Evolutionary conservation across 1,140 invertebrate genomes (phyloP).

Genomic region (Psix sp.): DNA sequence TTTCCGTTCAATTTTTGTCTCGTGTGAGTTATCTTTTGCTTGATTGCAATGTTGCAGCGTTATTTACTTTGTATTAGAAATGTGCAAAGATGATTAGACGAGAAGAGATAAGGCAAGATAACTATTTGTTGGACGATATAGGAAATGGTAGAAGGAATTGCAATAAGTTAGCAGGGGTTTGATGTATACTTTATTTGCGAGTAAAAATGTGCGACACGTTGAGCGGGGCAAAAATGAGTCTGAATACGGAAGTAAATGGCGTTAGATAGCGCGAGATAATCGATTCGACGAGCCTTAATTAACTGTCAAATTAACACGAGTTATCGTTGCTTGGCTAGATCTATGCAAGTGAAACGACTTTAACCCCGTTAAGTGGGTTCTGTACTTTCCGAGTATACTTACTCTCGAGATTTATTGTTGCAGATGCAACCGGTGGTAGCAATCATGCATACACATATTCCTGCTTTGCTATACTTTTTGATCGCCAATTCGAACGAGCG

Average conservation of each 20-base stretch:
- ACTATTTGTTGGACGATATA: too few relatives aligned
- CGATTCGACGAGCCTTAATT: slow-evolving; percentile 68
- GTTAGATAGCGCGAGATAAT: slow-evolving; percentile 58
- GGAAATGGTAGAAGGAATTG: neutral
- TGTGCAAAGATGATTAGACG: too few relatives aligned
- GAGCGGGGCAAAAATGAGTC: slow-evolving; percentile 14
- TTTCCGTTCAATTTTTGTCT: too few relatives aligned
- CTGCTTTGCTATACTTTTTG: too few relatives aligned
- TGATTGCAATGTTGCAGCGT: too few relatives aligned
- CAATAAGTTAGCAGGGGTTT: neutral
- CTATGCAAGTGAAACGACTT: slow-evolving; percentile 59
- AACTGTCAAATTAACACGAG: slow-evolving; percentile 69
- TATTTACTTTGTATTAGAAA: too few relatives aligned
- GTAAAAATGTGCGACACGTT: slow-evolving; percentile 37
- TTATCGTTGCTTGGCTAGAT: slow-evolving; percentile 62
- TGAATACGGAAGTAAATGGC: slow-evolving; percentile 62
- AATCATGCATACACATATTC: slow-evolving; percentile 3
- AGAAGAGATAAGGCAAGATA: too few relatives aligned
- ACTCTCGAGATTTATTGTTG: slow-evolving; percentile 53
- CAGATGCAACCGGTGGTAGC: slow-evolving; percentile 37
- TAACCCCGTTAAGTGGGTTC: slow-evolving; percentile 58
- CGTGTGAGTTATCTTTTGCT: too few relatives aligned
- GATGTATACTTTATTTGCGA: slow-evolving; percentile 15
- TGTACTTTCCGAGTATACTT: slow-evolving; percentile 37
- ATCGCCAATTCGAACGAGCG: too few relatives aligned